These are phyloP conservation scores for Apis dorsata DNA, from an alignment of 1,140 invertebrate genomes.

Conservation along the genomic window DNA sequence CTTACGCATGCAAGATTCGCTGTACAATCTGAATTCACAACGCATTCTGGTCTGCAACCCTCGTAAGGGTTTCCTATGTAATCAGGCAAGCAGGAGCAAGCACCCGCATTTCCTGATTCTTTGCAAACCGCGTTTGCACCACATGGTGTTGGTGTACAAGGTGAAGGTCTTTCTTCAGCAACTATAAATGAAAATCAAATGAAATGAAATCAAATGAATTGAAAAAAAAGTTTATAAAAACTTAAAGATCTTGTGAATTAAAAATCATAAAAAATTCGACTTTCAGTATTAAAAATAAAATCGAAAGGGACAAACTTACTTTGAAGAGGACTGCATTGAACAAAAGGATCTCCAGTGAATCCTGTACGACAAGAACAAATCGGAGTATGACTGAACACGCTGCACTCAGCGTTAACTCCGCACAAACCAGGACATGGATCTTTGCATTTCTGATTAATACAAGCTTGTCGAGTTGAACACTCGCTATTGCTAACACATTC, in stretches of 20 bases:
- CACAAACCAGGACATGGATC: conserved; percentile 82
- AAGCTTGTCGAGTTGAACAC: conserved; percentile 80
- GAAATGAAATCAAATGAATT: too few species aligned
- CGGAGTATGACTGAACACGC: conserved; percentile 83
- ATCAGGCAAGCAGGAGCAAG: conserved; percentile 85
- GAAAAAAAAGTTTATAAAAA: background rate
- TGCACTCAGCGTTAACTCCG: conserved; percentile 83
- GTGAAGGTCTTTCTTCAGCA: conserved; percentile 41
- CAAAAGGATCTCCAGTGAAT: conserved; percentile 87
- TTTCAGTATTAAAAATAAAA: background rate
- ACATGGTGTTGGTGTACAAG: conserved; percentile 87
- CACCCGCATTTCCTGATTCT: conserved; percentile 85
- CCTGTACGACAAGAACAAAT: conserved; percentile 84
- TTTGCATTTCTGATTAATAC: conserved; percentile 81
- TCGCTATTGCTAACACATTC: conserved; percentile 82
- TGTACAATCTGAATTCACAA: conserved; percentile 84
- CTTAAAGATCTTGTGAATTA: background rate
- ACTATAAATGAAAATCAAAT: background rate
- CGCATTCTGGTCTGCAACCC: conserved; percentile 86
- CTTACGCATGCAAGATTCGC: conserved; percentile 82
- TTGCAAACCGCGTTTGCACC: conserved; percentile 86
- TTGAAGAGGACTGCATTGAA: conserved; percentile 79
- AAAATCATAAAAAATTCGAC: background rate
- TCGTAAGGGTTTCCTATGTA: conserved; percentile 86
- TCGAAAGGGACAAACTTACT: conserved; percentile 44